Percentiles rank a stretch among this genome's conserved stretches.
Conservation (phyloP, 2,888 invertebrate genomes). For the Meloe dianella region DNA sequence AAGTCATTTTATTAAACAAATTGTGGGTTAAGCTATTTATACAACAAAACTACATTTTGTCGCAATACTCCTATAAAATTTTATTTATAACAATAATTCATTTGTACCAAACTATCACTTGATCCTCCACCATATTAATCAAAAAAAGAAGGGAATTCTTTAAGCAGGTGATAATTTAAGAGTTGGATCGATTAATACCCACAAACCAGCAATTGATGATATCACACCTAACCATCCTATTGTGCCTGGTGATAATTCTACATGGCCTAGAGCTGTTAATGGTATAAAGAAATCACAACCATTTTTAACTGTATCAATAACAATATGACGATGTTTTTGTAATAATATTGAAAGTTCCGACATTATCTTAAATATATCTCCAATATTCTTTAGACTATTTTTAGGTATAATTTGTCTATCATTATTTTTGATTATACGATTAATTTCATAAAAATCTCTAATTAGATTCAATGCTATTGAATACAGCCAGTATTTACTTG, state of each 20-base stretch:
- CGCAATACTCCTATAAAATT: too few species aligned
- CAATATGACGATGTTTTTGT: slow-evolving; percentile 67
- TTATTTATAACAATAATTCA: neutral
- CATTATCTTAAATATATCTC: slow-evolving; percentile 40
- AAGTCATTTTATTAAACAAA: too few species aligned
- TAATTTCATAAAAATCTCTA: slow-evolving; percentile 85
- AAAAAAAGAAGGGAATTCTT: slow-evolving; percentile 18
- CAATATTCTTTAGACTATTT: slow-evolving; percentile 38
- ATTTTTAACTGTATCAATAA: slow-evolving; percentile 86
- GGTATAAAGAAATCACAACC: slow-evolving; percentile 88
- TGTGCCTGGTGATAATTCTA: slow-evolving; percentile 76
- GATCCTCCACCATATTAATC: neutral
- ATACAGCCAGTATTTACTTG: slow-evolving; percentile 85
- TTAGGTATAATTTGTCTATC: slow-evolving; percentile 46
- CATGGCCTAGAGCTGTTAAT: slow-evolving; percentile 78
- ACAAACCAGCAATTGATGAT: slow-evolving; percentile 80
- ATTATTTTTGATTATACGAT: slow-evolving; percentile 65
- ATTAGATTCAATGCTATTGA: slow-evolving; percentile 80
- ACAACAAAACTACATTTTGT: too few species aligned
- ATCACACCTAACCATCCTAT: slow-evolving; percentile 80
- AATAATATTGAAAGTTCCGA: slow-evolving; percentile 46
- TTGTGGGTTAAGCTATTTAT: too few species aligned
- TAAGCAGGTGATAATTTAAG: slow-evolving; percentile 73
- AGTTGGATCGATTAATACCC: slow-evolving; percentile 77
- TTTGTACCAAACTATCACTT: slow-evolving; percentile 3